A percentile compares a stretch with the other conserved stretches of the same genome.
Conservation (phyloP, 2,797 vertebrate species). For the Pipistrellus pipistrellus region DNA sequence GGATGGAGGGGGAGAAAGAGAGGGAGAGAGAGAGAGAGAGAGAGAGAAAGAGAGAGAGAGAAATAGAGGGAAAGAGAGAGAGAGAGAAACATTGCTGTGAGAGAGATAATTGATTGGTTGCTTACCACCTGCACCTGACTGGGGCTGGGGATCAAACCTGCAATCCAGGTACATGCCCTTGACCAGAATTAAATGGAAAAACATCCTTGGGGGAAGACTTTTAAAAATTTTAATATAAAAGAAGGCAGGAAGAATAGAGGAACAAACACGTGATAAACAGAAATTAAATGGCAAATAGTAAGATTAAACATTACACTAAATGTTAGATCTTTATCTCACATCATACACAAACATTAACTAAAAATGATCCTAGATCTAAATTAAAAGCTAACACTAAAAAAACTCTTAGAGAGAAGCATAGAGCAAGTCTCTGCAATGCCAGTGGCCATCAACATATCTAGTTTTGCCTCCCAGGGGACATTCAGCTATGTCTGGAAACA, state of each 20-base stretch:
- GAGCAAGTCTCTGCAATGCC: neutral
- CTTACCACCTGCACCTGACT: neutral
- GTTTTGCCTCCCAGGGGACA: neutral
- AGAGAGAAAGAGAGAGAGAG: no score
- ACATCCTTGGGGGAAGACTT: neutral
- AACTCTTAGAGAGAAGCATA: neutral
- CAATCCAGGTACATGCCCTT: neutral
- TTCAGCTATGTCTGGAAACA: constrained; percentile 18
- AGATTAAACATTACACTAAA: neutral
- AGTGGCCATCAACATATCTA: neutral
- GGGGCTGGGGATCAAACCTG: neutral
- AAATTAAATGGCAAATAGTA: neutral
- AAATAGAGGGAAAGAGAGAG: neutral
- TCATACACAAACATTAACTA: neutral
- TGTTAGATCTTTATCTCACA: neutral
- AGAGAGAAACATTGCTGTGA: neutral
- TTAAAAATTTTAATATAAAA: neutral
- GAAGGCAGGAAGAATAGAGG: neutral
- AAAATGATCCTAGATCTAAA: neutral
- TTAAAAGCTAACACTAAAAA: neutral
- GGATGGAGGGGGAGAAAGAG: no score
- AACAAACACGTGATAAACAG: neutral
- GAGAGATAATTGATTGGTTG: neutral
- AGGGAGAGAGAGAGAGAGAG: no score
- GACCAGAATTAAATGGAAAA: neutral